A percentile compares a stretch with the other conserved stretches of the same genome.
Conservation (phyloP, 2,797 vertebrate species). For the Eulemur rubriventer region DNA sequence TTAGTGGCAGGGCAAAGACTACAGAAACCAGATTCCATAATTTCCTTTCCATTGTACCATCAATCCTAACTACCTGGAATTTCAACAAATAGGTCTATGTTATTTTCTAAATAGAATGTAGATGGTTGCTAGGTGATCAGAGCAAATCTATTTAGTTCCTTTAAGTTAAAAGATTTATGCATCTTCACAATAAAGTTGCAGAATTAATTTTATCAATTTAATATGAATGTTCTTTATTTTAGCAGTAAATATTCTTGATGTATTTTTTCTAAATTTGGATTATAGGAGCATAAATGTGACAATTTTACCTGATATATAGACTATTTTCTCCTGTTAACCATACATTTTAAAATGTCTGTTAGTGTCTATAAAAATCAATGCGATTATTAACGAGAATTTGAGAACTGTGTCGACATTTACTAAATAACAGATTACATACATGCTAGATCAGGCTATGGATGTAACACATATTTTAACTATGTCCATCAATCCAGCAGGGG, state of each 20-base stretch:
- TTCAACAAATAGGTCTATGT: constrained; percentile 36
- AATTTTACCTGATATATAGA: neutral
- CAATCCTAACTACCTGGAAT: neutral
- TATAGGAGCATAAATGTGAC: neutral
- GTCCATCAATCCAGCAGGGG: neutral
- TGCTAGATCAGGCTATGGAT: neutral
- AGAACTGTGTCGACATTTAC: neutral
- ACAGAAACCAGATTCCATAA: neutral
- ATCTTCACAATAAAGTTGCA: constrained; percentile 33
- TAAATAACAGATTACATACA: neutral
- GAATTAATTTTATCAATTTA: constrained; percentile 56
- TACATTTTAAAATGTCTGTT: neutral
- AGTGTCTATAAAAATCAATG: neutral
- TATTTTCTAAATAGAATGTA: constrained; percentile 36
- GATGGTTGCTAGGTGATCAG: constrained; percentile 57
- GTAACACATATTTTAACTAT: neutral
- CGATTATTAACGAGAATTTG: neutral
- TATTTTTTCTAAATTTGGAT: constrained; percentile 24
- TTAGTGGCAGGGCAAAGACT: neutral
- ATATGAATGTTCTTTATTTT: neutral
- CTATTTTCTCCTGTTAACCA: neutral
- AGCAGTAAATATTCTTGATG: neutral
- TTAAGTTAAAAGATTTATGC: constrained; percentile 53
- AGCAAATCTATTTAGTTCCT: constrained; percentile 21
- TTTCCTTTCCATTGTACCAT: neutral